Percentiles rank a stretch among this genome's conserved stretches.
Conservation (phyloP, 1,140 invertebrate genomes). For the Aleiodes sp. region DNA sequence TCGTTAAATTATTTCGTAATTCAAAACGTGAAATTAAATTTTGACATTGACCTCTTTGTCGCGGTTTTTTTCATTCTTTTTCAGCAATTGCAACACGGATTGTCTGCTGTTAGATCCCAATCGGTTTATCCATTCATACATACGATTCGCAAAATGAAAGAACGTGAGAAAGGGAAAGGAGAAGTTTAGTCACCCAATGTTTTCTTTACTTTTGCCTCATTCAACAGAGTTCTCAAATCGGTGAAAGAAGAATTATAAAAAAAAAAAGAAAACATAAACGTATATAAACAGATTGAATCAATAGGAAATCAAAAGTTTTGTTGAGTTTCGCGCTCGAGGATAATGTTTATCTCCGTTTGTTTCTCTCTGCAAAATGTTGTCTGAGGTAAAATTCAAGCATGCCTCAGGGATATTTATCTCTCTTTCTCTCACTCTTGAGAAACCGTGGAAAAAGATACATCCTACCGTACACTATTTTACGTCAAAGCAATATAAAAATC, state of each 20-base stretch:
- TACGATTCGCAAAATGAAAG: too few species aligned
- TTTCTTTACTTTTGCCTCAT: background rate
- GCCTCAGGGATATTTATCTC: background rate
- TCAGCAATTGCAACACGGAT: background rate
- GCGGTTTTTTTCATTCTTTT: too few species aligned
- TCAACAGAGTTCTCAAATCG: background rate
- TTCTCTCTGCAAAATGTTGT: background rate
- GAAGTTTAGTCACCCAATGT: background rate
- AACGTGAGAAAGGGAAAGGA: background rate
- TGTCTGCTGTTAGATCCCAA: background rate
- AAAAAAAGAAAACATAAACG: too few species aligned
- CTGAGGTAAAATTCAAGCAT: background rate
- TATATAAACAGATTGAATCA: too few species aligned
- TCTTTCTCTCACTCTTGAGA: conserved; percentile 3
- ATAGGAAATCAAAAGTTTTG: background rate
- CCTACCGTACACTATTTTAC: background rate
- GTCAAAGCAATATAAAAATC: background rate
- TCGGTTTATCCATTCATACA: background rate
- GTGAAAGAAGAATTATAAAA: too few species aligned
- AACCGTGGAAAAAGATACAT: background rate
- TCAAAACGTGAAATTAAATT: too few species aligned
- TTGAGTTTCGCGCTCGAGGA: background rate
- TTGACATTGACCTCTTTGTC: too few species aligned
- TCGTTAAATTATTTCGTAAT: too few species aligned
- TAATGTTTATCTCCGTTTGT: conserved; percentile 8